Conservation (phyloP, 2,113 vertebrate species). For the Charadrius vociferus region DNA sequence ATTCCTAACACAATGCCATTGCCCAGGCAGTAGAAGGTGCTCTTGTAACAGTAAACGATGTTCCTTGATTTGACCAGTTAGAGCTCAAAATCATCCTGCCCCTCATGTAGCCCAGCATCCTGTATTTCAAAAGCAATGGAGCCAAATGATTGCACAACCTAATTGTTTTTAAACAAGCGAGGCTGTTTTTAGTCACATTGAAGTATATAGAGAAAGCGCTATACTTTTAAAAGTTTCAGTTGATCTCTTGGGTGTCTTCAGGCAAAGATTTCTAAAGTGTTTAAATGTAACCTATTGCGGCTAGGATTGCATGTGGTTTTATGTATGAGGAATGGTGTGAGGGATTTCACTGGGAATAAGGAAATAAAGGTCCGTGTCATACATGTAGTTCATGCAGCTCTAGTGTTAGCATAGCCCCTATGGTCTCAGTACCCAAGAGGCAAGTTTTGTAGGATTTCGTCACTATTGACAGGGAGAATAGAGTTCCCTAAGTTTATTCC, state of each 20-base stretch:
- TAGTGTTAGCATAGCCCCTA: background rate
- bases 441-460: background rate
- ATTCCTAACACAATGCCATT: background rate
- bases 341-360: background rate
- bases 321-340: background rate
- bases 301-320: background rate
- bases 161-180: constrained; percentile 34
- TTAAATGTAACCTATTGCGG: background rate
- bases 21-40: constrained; percentile 53
- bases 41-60: constrained; percentile 1
- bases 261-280: background rate
- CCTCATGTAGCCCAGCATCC: background rate
- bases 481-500: background rate
- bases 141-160: constrained; percentile 38
- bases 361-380: background rate
- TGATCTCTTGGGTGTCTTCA: background rate
- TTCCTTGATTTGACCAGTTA: background rate
- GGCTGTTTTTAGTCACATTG: background rate
- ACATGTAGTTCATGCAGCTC: background rate
- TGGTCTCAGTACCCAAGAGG: background rate
- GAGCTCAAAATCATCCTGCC: background rate
- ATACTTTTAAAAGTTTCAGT: background rate
- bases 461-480: background rate
- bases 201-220: background rate
- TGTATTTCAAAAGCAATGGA: constrained; percentile 5